Conservation (phyloP, 2,113 vertebrate species). For the Scomber scombrus region DNA sequence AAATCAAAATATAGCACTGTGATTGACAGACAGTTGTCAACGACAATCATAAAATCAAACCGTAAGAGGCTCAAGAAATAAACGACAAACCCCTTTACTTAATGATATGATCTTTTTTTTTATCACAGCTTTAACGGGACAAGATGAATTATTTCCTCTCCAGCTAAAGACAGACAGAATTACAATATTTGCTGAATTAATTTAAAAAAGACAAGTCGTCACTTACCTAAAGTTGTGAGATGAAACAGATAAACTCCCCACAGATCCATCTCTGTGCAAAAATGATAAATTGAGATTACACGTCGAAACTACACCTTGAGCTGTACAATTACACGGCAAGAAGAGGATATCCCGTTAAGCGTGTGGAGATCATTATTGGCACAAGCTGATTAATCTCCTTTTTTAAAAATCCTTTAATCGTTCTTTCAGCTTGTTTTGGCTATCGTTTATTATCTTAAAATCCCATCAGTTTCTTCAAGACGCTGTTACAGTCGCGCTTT, state of each 20-base stretch:
- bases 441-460: slow-evolving; percentile 34
- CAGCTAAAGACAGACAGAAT: not conserved
- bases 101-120: not conserved
- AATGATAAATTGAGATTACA: slow-evolving; percentile 33
- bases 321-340: slow-evolving; percentile 45
- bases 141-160: not conserved
- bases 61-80: not conserved
- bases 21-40: not conserved
- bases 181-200: not conserved
- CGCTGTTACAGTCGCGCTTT: slow-evolving; percentile 25
- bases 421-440: not conserved
- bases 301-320: slow-evolving; percentile 56
- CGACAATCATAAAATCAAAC: not conserved
- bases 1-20: not conserved
- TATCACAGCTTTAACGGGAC: not conserved
- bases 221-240: slow-evolving; percentile 83
- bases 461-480: slow-evolving; percentile 55
- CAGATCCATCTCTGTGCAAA: slow-evolving; percentile 79
- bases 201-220: not conserved
- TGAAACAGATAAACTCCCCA: slow-evolving; percentile 83
- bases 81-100: not conserved
- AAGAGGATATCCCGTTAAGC: slow-evolving; percentile 40
- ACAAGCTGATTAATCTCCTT: not conserved
- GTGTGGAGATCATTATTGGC: slow-evolving; percentile 50
- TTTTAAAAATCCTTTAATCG: slow-evolving; percentile 18